phyloP scores from a whole-genome alignment of 2,888 invertebrate genomes.

The Ophion obscuratus region DNA sequence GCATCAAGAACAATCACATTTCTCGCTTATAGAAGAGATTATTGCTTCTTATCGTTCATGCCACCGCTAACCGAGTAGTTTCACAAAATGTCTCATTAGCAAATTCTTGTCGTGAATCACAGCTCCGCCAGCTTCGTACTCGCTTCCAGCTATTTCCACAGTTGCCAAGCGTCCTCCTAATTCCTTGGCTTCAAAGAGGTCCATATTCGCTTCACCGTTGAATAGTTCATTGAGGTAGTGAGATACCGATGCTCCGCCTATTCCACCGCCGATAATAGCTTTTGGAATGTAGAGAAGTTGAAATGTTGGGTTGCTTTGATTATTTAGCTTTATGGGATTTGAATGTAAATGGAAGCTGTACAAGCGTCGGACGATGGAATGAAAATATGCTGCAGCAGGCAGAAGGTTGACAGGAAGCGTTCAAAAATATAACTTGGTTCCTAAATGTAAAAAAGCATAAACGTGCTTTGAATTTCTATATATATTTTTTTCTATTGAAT shows the following conservation, averaged over 20 bases:
- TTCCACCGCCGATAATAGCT: conserved; percentile 88
- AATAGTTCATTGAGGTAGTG: conserved; percentile 85
- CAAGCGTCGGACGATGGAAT: too few relatives aligned
- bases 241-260: conserved; percentile 87
- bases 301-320: background rate
- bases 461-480: too few relatives aligned
- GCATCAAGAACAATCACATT: conserved; percentile 31
- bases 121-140: conserved; percentile 87
- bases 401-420: too few relatives aligned
- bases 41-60: conserved; percentile 12
- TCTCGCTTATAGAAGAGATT: conserved; percentile 30
- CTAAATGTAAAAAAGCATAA: too few relatives aligned
- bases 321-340: too few relatives aligned
- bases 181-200: conserved; percentile 85
- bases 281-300: background rate
- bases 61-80: conserved; percentile 84
- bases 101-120: conserved; percentile 86
- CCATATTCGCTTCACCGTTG: conserved; percentile 83
- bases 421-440: too few relatives aligned
- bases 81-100: conserved; percentile 86
- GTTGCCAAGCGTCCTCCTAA: conserved; percentile 87
- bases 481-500: too few relatives aligned
- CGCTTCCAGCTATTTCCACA: conserved; percentile 82
- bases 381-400: too few relatives aligned
- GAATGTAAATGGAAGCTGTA: too few relatives aligned